These are phyloP conservation scores for Fissipunctia ypsillon DNA, from an alignment of 2,888 invertebrate species.

Conservation along the genomic window DNA sequence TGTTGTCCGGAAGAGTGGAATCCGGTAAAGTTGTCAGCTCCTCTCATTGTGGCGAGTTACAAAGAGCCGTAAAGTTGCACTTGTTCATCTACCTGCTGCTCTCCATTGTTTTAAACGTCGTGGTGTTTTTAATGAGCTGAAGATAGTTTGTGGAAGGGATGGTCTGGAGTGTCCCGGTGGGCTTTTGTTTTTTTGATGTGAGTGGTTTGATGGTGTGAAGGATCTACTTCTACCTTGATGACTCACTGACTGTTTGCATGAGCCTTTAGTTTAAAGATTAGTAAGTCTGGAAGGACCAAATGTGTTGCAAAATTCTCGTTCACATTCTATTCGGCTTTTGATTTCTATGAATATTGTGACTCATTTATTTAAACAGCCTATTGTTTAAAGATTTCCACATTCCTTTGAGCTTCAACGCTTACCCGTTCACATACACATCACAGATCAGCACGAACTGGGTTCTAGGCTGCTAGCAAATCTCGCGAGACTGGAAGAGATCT, in stretches of 20 bases:
- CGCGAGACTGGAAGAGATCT: conserved; percentile 42
- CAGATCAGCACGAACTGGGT: conserved; percentile 40
- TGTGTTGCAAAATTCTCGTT: conserved; percentile 23
- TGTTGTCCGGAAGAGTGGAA: conserved; percentile 69
- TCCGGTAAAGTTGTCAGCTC: conserved; percentile 72
- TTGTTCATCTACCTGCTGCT: conserved; percentile 69
- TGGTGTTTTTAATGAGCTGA: conserved; percentile 59
- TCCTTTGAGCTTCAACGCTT: conserved; percentile 28
- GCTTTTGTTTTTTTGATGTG: conserved; percentile 9
- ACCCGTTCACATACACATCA: conserved; percentile 33
- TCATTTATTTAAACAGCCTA: conserved; percentile 54
- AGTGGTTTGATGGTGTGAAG: no score
- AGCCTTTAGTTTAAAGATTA: neutral
- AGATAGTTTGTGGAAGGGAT: conserved; percentile 23
- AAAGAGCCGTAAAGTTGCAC: conserved; percentile 77
- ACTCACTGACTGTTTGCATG: conserved; percentile 3
- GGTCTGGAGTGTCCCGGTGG: conserved; percentile 7
- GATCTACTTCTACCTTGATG: conserved; percentile 5
- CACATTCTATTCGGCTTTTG: conserved; percentile 18
- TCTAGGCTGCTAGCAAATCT: conserved; percentile 28
- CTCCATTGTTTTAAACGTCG: conserved; percentile 57
- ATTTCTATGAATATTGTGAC: conserved; percentile 40
- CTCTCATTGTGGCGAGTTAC: conserved; percentile 73
- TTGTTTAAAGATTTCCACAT: conserved; percentile 52
- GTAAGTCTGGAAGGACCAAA: neutral